Percentiles rank a stretch among this genome's conserved stretches.
Evolutionary conservation across 2,797 vertebrate genomes (phyloP).

Genomic region (Arnoldichthys spilopterus): DNA sequence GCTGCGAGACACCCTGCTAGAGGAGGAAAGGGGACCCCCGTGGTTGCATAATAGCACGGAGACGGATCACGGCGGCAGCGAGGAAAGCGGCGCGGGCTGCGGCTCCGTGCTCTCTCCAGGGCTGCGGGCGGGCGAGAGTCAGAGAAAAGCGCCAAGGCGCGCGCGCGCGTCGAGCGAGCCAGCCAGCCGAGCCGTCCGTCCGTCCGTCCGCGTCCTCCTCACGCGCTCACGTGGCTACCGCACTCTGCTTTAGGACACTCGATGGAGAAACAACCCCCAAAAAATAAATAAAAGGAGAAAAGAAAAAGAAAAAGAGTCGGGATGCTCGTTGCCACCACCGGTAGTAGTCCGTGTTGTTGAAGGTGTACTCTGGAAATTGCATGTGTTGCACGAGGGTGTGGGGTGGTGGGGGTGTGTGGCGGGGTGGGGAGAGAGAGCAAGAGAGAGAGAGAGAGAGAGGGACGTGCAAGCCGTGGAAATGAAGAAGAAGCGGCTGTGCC

Average conservation of each 20-base stretch:
- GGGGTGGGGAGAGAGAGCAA: slow-evolving; percentile 78
- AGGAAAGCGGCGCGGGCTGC: not conserved
- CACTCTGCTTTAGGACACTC: not conserved
- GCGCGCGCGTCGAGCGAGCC: slow-evolving; percentile 18
- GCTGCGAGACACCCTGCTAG: slow-evolving; percentile 93
- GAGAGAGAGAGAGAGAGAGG: slow-evolving; percentile 56
- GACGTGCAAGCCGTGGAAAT: slow-evolving; percentile 77
- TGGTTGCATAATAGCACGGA: slow-evolving; percentile 95
- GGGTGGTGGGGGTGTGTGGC: slow-evolving; percentile 73
- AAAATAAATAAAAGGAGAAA: not conserved
- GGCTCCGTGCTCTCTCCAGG: slow-evolving; percentile 6
- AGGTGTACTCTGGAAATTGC: slow-evolving; percentile 85
- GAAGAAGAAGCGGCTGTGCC: slow-evolving; percentile 83
- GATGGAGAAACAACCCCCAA: not conserved
- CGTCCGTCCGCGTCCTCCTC: slow-evolving; percentile 1
- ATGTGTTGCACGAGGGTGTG: slow-evolving; percentile 87
- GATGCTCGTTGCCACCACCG: slow-evolving; percentile 77
- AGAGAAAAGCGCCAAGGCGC: slow-evolving; percentile 81
- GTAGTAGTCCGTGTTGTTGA: slow-evolving; percentile 75
- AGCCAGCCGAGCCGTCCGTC: not conserved
- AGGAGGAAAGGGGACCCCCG: slow-evolving; percentile 91
- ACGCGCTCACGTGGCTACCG: slow-evolving; percentile 14
- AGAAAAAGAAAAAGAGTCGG: not conserved
- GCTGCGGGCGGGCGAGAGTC: slow-evolving; percentile 57
- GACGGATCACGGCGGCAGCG: not conserved